These are phyloP conservation scores for Drosophila neocordata DNA, from an alignment of 1,140 invertebrate species.

Conservation along the genomic window DNA sequence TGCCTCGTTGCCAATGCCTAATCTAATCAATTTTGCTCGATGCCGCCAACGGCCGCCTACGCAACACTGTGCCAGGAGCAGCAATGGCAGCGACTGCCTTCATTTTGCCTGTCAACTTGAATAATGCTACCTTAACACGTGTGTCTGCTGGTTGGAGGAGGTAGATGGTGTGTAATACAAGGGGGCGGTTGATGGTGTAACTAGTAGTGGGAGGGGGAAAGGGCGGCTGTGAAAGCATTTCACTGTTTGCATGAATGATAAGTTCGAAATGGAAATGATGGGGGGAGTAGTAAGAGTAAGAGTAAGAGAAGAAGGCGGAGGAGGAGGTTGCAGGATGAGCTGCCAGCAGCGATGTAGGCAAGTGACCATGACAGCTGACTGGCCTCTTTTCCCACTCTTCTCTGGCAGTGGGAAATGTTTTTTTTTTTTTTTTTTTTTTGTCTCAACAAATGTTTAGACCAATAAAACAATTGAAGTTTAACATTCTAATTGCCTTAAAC, in stretches of 20 bases:
- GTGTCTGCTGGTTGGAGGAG: constrained; percentile 31
- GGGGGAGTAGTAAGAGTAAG: background rate
- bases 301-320: background rate
- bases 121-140: constrained; percentile 76
- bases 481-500: constrained; percentile 46
- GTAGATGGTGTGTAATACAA: background rate
- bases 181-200: constrained; percentile 7
- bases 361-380: constrained; percentile 14
- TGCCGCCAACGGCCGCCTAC: constrained; percentile 35
- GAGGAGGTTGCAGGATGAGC: background rate
- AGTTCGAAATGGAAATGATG: constrained; percentile 32
- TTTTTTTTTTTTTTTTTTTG: background rate
- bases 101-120: constrained; percentile 61
- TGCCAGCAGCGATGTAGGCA: constrained; percentile 6
- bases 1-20: constrained; percentile 55
- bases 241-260: constrained; percentile 78
- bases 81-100: constrained; percentile 15
- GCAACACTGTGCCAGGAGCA: constrained; percentile 32
- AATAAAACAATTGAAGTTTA: constrained; percentile 16
- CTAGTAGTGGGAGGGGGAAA: background rate
- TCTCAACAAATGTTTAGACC: constrained; percentile 6
- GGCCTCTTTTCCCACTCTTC: background rate
- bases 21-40: constrained; percentile 74
- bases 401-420: background rate
- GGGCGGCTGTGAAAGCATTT: constrained; percentile 68